Conservation (phyloP, 2,888 invertebrate species). For the Gortyna flavago region DNA sequence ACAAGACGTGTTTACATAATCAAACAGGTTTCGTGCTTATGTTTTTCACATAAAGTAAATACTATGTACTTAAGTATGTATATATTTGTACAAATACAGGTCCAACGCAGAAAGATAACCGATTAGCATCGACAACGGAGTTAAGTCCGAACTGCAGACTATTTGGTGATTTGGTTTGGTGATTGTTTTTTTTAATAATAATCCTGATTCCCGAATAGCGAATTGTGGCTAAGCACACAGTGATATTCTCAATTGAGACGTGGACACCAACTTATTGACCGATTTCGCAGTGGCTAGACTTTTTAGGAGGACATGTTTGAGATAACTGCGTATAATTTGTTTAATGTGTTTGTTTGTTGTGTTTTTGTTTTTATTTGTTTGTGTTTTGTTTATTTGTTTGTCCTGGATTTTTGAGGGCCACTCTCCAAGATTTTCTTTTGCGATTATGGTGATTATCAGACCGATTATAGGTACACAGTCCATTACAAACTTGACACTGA, state of each 20-base stretch:
- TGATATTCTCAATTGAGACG: not conserved
- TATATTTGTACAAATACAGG: constrained; percentile 7
- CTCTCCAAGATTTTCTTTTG: not conserved
- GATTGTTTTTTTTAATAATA: not conserved
- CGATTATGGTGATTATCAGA: not conserved
- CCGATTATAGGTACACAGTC: not conserved
- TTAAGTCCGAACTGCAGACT: not conserved
- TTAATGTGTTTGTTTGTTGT: too few species aligned
- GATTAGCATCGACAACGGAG: not conserved
- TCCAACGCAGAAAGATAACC: not conserved
- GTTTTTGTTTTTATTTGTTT: too few species aligned
- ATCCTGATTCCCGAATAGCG: not conserved
- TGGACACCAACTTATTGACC: not conserved
- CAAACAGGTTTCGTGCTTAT: constrained; percentile 44
- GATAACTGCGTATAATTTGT: not conserved
- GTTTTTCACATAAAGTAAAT: constrained; percentile 25
- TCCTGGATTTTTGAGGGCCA: not conserved
- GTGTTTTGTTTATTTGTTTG: too few species aligned
- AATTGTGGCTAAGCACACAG: not conserved
- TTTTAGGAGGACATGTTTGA: not conserved
- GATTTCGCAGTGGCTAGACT: not conserved
- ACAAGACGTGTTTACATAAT: constrained; percentile 47
- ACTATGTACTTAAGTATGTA: not conserved
- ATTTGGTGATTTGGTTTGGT: not conserved
- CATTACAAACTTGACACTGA: constrained; percentile 43